phyloP scores from a whole-genome alignment of 1,140 invertebrate species.

The Aphelinus certus region DNA sequence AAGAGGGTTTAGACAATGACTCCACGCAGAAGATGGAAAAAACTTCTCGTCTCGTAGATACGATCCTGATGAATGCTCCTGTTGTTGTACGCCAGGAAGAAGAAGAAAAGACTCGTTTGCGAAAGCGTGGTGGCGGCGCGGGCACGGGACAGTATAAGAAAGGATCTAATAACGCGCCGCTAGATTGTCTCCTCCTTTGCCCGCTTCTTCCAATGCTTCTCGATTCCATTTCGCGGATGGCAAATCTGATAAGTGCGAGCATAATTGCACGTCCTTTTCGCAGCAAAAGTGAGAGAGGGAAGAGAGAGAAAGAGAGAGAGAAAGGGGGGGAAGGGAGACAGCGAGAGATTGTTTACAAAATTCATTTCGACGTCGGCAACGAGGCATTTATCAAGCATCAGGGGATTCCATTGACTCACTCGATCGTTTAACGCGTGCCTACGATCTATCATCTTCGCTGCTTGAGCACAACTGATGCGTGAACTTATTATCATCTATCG shows the following conservation, averaged over 20 bases:
- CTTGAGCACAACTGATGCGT: not conserved
- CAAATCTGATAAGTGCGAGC: constrained; percentile 20
- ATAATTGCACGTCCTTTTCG: constrained; percentile 26
- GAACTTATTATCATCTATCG: no score
- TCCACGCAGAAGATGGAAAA: not conserved
- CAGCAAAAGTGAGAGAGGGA: no score
- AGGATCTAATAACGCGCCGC: constrained; percentile 26
- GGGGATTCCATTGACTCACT: not conserved
- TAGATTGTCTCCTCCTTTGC: constrained; percentile 16
- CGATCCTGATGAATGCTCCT: constrained; percentile 44
- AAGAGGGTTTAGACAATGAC: not conserved
- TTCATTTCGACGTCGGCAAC: constrained; percentile 3
- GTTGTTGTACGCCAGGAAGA: constrained; percentile 22
- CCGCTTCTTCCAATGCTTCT: constrained; percentile 34
- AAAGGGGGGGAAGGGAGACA: no score
- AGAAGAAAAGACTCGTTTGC: not conserved
- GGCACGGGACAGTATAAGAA: constrained; percentile 6
- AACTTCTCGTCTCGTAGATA: constrained; percentile 40
- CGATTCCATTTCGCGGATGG: constrained; percentile 28
- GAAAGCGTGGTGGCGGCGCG: not conserved
- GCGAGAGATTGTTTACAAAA: constrained; percentile 32
- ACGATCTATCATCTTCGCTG: constrained; percentile 14
- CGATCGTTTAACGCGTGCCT: not conserved
- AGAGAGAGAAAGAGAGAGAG: no score
- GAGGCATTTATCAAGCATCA: constrained; percentile 5